These are phyloP conservation scores for Dasypus novemcinctus DNA, from an alignment of 2,113 vertebrate species.

Conservation along the genomic window DNA sequence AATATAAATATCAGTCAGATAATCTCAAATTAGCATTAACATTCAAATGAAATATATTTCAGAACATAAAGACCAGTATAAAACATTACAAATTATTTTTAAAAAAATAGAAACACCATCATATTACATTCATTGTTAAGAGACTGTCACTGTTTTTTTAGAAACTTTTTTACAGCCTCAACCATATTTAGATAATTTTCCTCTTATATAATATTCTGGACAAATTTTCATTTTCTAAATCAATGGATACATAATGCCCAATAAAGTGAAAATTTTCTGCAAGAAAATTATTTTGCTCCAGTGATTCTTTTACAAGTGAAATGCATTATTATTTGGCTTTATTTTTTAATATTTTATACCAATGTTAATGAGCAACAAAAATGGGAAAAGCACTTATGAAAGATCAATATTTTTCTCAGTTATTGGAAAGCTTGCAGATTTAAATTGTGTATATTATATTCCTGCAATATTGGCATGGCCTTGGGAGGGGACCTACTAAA, in stretches of 20 bases:
- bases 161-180: conserved; percentile 47
- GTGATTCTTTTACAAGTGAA: background rate
- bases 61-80: conserved; percentile 45
- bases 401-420: background rate
- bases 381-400: background rate
- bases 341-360: conserved; percentile 6
- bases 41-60: conserved; percentile 60
- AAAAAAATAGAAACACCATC: conserved; percentile 39
- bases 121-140: conserved; percentile 30
- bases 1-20: conserved; percentile 59
- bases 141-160: conserved; percentile 46
- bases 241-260: background rate
- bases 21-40: conserved; percentile 53
- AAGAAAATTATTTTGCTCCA: conserved; percentile 6
- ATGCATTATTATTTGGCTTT: background rate
- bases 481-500: background rate
- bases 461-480: background rate
- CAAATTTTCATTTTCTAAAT: conserved; percentile 1
- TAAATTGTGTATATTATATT: background rate
- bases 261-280: background rate
- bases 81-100: conserved; percentile 22
- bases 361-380: background rate
- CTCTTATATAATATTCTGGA: background rate
- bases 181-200: background rate
- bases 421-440: background rate